A percentile compares a stretch with the other conserved stretches of the same genome.
phyloP scores from a whole-genome alignment of 2,888 invertebrate genomes.

The Eupithecia tripunctaria region DNA sequence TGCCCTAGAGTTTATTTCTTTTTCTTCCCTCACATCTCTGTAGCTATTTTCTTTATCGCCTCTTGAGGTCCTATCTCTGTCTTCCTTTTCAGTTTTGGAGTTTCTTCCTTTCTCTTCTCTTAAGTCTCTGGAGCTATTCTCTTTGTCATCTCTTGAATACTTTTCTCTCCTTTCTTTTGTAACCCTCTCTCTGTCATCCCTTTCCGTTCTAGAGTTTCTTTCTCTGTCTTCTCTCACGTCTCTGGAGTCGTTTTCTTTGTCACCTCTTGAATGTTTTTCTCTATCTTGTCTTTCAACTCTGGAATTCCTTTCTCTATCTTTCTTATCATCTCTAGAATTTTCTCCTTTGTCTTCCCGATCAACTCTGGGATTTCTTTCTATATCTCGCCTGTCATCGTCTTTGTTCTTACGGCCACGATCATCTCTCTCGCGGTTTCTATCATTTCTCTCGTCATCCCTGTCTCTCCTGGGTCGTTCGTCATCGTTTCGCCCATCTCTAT shows the following conservation, averaged over 20 bases:
- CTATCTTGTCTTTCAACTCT: slow-evolving; percentile 36
- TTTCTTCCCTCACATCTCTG: slow-evolving; percentile 34
- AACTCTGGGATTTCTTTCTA: slow-evolving; percentile 5
- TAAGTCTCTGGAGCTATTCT: slow-evolving; percentile 27
- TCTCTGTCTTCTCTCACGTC: slow-evolving; percentile 24
- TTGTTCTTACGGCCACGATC: slow-evolving; percentile 3
- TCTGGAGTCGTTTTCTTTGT: slow-evolving; percentile 26
- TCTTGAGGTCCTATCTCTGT: slow-evolving; percentile 18
- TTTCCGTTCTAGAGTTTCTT: slow-evolving; percentile 25
- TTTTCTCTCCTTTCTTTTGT: slow-evolving; percentile 29
- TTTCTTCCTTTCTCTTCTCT: slow-evolving; percentile 26
- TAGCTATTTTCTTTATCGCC: slow-evolving; percentile 18
- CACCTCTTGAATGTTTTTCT: slow-evolving; percentile 24
- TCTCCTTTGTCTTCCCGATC: neutral
- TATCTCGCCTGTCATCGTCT: slow-evolving; percentile 32
- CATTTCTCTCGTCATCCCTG: slow-evolving; percentile 35
- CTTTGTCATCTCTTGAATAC: slow-evolving; percentile 13
- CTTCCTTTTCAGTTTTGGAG: slow-evolving; percentile 24
- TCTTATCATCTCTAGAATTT: slow-evolving; percentile 4
- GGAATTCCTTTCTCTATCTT: slow-evolving; percentile 40
- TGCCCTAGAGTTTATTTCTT: slow-evolving; percentile 34
- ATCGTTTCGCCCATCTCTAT: slow-evolving; percentile 10
- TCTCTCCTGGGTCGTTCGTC: slow-evolving; percentile 31
- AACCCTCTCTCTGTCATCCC: slow-evolving; percentile 23
- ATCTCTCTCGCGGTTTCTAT: slow-evolving; percentile 36